Evolutionary conservation across 2,113 vertebrate genomes (phyloP).

Genomic region (Tyto alba): DNA sequence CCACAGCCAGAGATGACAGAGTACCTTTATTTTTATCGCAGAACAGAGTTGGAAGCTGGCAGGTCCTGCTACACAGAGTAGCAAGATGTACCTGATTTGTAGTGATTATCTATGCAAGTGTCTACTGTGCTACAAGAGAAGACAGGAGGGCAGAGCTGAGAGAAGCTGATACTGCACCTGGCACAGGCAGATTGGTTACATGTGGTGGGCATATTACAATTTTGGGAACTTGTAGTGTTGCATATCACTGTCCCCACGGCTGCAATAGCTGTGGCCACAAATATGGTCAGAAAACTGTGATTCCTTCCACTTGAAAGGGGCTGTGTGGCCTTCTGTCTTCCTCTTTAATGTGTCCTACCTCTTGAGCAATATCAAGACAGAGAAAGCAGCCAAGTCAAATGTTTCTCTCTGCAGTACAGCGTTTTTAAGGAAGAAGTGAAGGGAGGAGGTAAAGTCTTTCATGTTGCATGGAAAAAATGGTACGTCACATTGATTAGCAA

Average conservation of each 20-base stretch:
- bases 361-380: not conserved
- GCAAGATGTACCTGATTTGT: not conserved
- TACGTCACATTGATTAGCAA: not conserved
- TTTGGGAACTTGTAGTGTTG: not conserved
- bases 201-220: not conserved
- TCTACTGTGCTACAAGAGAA: not conserved
- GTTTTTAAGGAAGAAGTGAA: not conserved
- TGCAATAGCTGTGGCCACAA: not conserved
- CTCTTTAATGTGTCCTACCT: not conserved
- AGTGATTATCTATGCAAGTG: not conserved
- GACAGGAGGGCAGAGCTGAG: not conserved
- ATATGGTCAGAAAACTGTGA: not conserved
- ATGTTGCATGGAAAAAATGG: not conserved
- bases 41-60: not conserved
- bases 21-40: not conserved
- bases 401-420: not conserved
- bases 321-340: not conserved
- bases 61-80: rapidly evolving
- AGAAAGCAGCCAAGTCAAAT: not conserved
- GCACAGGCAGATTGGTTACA: not conserved
- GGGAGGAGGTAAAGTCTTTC: not conserved
- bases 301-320: not conserved
- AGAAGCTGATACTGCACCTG: not conserved
- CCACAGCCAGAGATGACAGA: not conserved
- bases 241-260: not conserved